Evolutionary conservation across 1,140 invertebrate species (phyloP), one percentile per base, ranked within the genome.

Genomic region (Dendrolimus punctatus): DNA sequence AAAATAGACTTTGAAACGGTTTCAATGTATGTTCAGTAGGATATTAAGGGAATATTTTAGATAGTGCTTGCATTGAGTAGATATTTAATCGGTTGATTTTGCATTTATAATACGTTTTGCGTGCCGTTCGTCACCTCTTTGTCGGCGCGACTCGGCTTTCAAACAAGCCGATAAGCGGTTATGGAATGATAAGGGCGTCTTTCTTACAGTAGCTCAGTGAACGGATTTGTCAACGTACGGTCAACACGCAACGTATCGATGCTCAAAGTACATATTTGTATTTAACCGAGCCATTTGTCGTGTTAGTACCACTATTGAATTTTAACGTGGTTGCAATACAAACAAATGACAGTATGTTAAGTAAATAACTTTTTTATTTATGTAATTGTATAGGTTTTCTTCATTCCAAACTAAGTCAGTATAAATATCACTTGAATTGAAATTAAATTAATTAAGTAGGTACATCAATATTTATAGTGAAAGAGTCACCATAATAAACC

Each of bases 171-270:
- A 80, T 82, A 84, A 80, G 67, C 68, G 74, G 76, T 64, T 65
- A 57, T 36, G 66, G 66, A 51, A 62, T 71, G 78, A 81, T 80
- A 84, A 80, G 57, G 64, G 40, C 60, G 44, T 57, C 66, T 53
- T 52, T 56, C 58, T 66, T 69, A 84, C 82, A 74, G 82, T 85
- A 85, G 82, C 76, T 55, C 55, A 70, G 62, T 62, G 61, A 57
- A 68, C 60, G 70, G 75, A 76, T 83, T 82, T 83, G 76, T 80
- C 76, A 66, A 60, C 51, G 77, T 76, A 77, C 74, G 54, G 82
- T 82, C 80, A 80, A 81, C 77, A 80, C 39, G 49, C 52, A 49
- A 63, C 48, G 52, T 53, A 62, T 65, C 59, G 53, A 66, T 58
- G 57, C 55, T 54, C 59, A 45, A 6, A n/a, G 43, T 8, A 6